Evolutionary conservation across 2,113 vertebrate genomes (phyloP).

Genomic region (Gavialis gangeticus): DNA sequence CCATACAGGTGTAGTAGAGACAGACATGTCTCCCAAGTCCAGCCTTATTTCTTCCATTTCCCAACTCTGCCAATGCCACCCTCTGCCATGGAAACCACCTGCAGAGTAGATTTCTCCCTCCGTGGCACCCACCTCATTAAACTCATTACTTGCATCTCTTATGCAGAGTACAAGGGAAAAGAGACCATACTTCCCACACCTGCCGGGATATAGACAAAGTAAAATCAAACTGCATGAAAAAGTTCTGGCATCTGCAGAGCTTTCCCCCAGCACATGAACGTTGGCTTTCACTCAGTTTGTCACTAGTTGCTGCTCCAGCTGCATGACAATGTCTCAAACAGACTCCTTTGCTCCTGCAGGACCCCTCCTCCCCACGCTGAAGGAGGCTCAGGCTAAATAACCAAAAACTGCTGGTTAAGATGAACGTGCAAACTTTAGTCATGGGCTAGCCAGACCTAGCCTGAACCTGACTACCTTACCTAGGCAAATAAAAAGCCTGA

Average conservation of each 20-base stretch:
- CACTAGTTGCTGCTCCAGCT: background rate
- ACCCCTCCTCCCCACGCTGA: background rate
- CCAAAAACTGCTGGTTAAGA: background rate
- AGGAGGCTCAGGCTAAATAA: background rate
- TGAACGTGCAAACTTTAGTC: background rate
- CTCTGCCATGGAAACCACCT: background rate
- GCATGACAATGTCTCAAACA: background rate
- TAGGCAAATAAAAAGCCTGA: background rate
- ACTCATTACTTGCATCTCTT: background rate
- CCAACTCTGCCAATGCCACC: background rate
- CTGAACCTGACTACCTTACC: background rate
- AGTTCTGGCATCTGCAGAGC: background rate
- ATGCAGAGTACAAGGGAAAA: background rate
- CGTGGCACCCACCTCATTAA: slow-evolving; percentile 32
- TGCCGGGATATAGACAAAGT: background rate
- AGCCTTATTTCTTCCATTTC: background rate
- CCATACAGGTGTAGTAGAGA: background rate
- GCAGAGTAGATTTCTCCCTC: background rate
- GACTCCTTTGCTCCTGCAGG: background rate
- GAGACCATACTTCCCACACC: background rate
- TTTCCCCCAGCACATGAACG: slow-evolving; percentile 1
- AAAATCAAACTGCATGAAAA: slow-evolving; percentile 2
- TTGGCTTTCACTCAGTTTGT: background rate
- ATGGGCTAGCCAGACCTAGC: background rate
- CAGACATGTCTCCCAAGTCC: background rate